A percentile compares a stretch with the other conserved stretches of the same genome.
phyloP scores from a whole-genome alignment of 2,113 vertebrate genomes.

The Galbula dea region DNA sequence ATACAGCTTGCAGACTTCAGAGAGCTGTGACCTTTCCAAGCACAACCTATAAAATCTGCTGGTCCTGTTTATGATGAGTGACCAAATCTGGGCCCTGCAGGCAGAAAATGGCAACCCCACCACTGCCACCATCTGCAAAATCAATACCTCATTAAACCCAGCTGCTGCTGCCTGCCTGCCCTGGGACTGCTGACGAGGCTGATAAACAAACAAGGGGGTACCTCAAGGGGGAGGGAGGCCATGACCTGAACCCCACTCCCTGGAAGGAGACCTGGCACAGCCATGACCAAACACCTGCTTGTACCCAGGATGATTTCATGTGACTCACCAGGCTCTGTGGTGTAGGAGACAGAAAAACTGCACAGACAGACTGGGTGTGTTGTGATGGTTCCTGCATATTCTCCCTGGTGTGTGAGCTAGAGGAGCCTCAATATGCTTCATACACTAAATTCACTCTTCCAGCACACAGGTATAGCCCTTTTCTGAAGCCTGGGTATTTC shows the following conservation, averaged over 20 bases:
- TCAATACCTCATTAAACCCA: background rate
- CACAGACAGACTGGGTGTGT: too few relatives aligned
- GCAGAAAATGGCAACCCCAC: background rate
- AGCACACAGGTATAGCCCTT: background rate
- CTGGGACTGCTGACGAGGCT: fast-evolving
- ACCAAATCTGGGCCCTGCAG: fast-evolving
- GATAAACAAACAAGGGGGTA: background rate
- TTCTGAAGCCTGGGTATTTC: fast-evolving
- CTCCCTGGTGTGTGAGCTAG: fast-evolving
- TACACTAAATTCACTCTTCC: background rate
- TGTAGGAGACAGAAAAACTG: too few relatives aligned
- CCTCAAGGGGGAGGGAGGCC: fast-evolving
- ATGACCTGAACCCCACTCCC: fast-evolving
- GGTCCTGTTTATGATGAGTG: fast-evolving
- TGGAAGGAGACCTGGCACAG: too few relatives aligned
- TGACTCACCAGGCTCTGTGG: too few relatives aligned
- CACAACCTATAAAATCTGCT: background rate
- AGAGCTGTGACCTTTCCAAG: slow-evolving; percentile 31
- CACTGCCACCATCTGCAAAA: background rate
- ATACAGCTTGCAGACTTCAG: background rate
- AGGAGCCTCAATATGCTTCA: background rate
- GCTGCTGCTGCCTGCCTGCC: background rate
- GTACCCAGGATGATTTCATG: too few relatives aligned
- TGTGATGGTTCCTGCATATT: fast-evolving
- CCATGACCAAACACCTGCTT: too few relatives aligned